Evolutionary conservation across 92 coral and sea anemone genomes (phyloP).

Genomic region (Phenganax marumi): DNA sequence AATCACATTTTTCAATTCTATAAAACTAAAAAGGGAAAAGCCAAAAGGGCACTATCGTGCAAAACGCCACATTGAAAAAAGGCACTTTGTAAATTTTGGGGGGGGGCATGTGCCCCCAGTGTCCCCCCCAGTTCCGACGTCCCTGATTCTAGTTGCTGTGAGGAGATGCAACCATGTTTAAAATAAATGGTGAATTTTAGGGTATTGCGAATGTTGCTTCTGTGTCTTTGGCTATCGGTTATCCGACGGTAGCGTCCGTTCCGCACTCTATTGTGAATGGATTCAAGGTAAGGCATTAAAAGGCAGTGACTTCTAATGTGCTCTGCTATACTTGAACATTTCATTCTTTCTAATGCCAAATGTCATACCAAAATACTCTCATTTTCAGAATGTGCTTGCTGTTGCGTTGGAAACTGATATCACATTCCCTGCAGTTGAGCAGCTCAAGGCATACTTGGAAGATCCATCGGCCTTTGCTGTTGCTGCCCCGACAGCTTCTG

Average conservation of each 20-base stretch:
- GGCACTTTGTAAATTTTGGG: too few species aligned
- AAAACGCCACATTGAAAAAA: too few species aligned
- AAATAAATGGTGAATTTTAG: slow-evolving; percentile 39
- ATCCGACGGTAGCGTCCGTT: slow-evolving; percentile 93
- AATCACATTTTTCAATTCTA: too few species aligned
- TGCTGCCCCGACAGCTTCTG: slow-evolving; percentile 58
- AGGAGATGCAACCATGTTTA: too few species aligned
- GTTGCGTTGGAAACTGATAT: slow-evolving; percentile 89
- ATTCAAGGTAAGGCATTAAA: slow-evolving; percentile 70
- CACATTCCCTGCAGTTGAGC: slow-evolving; percentile 93
- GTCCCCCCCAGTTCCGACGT: too few species aligned
- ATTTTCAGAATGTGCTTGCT: slow-evolving; percentile 84
- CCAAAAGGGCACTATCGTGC: too few species aligned
- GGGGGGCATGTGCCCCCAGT: too few species aligned
- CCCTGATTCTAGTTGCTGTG: too few species aligned
- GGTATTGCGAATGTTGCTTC: slow-evolving; percentile 92
- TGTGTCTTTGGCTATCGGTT: slow-evolving; percentile 91
- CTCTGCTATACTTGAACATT: background rate
- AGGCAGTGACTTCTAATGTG: background rate
- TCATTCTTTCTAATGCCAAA: too few species aligned
- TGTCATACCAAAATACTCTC: background rate
- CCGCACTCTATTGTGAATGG: slow-evolving; percentile 97
- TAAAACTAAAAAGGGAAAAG: too few species aligned
- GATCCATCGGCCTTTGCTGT: slow-evolving; percentile 89
- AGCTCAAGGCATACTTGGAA: slow-evolving; percentile 84